These are phyloP conservation scores for Chelonia mydas DNA, from an alignment of 2,797 vertebrate species.

Conservation along the genomic window DNA sequence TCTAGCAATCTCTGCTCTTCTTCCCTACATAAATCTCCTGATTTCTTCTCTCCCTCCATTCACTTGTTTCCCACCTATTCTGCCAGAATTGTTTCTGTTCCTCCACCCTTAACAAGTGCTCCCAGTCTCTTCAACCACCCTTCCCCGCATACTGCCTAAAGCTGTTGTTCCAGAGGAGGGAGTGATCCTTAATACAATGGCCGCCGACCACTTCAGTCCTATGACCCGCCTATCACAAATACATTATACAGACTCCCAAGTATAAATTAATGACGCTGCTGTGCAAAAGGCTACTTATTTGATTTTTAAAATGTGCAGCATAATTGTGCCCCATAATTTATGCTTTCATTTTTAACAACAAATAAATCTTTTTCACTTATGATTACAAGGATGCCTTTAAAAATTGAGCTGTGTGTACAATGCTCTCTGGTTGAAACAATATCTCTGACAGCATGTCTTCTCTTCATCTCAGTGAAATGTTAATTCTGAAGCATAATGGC, in stretches of 20 bases:
- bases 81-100: neutral
- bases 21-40: neutral
- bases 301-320: neutral
- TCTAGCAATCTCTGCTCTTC: neutral
- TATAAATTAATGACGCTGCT: neutral
- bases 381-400: neutral
- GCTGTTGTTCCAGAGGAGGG: neutral
- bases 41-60: neutral
- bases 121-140: neutral
- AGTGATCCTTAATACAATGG: neutral
- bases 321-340: neutral
- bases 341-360: neutral
- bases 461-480: neutral
- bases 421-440: neutral
- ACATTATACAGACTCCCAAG: neutral
- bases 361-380: neutral
- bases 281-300: neutral
- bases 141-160: neutral
- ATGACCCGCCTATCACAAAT: neutral
- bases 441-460: constrained; percentile 27
- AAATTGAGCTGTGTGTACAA: neutral
- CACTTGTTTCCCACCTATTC: neutral
- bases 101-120: neutral
- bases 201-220: neutral
- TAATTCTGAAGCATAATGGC: neutral